These are phyloP conservation scores for Cheilosia variabilis DNA, from an alignment of 2,888 invertebrate species.

Conservation along the genomic window DNA sequence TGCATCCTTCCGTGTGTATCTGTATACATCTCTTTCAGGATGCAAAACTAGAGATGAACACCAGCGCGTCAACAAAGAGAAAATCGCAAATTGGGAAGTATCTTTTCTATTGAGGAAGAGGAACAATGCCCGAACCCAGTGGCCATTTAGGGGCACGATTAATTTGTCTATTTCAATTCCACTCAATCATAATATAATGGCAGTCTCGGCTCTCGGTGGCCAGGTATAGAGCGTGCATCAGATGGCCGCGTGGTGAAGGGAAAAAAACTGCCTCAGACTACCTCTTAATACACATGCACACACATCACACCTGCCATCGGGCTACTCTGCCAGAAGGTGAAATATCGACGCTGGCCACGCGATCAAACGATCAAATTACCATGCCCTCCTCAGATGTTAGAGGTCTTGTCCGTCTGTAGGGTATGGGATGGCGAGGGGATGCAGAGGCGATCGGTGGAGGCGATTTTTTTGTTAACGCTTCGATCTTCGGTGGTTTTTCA, in stretches of 20 bases:
- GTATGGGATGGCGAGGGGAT: background rate
- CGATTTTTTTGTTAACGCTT: slow-evolving; percentile 3
- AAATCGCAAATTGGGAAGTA: slow-evolving; percentile 49
- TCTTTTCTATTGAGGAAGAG: slow-evolving; percentile 23
- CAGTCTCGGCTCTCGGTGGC: background rate
- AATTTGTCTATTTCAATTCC: slow-evolving; percentile 68
- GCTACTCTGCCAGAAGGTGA: slow-evolving; percentile 70
- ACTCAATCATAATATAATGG: slow-evolving; percentile 50
- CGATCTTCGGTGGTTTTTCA: slow-evolving; percentile 39
- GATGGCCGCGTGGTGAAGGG: slow-evolving; percentile 30
- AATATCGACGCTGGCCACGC: slow-evolving; percentile 72
- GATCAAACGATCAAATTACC: slow-evolving; percentile 71
- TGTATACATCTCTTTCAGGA: slow-evolving; percentile 38
- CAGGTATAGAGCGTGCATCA: slow-evolving; percentile 65
- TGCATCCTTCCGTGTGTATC: slow-evolving; percentile 59
- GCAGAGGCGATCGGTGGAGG: slow-evolving; percentile 6
- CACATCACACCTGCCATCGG: slow-evolving; percentile 72
- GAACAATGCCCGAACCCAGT: slow-evolving; percentile 40
- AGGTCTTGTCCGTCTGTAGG: slow-evolving; percentile 29
- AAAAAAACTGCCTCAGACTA: slow-evolving; percentile 33
- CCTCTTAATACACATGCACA: slow-evolving; percentile 28
- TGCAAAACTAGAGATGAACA: slow-evolving; percentile 53
- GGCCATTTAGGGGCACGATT: slow-evolving; percentile 55
- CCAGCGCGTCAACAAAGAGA: background rate
- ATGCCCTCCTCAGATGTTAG: slow-evolving; percentile 32